Evolutionary conservation across 2,113 vertebrate genomes (phyloP), one percentile per base, ranked within the genome.

Genomic region (Nestor notabilis): DNA sequence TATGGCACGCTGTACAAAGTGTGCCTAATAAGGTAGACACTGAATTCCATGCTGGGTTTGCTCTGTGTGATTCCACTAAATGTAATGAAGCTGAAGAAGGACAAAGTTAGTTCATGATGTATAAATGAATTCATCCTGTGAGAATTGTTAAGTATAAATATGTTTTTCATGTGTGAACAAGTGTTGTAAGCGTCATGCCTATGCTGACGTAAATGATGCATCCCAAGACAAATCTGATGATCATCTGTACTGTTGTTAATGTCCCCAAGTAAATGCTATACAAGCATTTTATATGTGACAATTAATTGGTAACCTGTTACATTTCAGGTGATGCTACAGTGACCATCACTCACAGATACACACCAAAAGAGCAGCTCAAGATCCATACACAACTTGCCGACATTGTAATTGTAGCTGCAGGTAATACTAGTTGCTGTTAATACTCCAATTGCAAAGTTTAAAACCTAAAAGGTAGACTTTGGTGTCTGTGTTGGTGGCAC

Each of bases 251-350:
- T 56, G 8, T 29, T 77, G 18, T 50, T 69, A 9, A 10, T 28
- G 21, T 70, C 46, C 43, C 60, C 47, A 55, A 78, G 31, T 58
- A 49, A 92, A 27, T 35, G 24, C 47, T 69, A 1, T n/a, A 7
- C 15, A 56, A 33, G 35, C 31, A 5, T 70, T 61, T 29, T 37
- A 6, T 50, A 28, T 60, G 28, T 74, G 55, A 27, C 35, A 37
- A n/a, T 65, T 94, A 70, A 96, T 55, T 60, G 27, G 46, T 49
- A 8, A 55, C 91, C 20, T 91, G 89, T 84, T 97, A 10, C 2
- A 1, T 97, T 96, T 75, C 97, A 99, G 99, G 99, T 95, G 99
- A 99, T 87, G 99, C 99, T 90, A 99, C 99, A 6, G 99, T 99
- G 95, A 99, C 99, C 64, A 99, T 99, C 65, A 93, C 99, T 74